Evolutionary conservation across 2,797 vertebrate genomes (phyloP).

Genomic region (Sebastes kiyomatsui): DNA sequence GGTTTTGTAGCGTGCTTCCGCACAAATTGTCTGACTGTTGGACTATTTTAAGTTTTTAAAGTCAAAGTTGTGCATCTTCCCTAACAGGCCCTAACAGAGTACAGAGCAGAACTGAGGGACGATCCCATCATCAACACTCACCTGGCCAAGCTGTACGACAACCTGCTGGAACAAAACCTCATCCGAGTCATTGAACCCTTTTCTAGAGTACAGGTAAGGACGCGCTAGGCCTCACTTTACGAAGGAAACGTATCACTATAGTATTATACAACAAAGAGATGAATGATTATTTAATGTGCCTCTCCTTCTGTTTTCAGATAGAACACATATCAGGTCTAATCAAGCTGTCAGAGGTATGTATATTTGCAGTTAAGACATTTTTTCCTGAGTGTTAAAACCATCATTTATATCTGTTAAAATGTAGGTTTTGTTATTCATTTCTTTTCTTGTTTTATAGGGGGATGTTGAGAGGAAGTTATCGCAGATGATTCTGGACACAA

Average conservation of each 20-base stretch:
- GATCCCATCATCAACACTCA: slow-evolving; percentile 98
- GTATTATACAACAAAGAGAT: background rate
- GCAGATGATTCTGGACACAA: slow-evolving; percentile 99
- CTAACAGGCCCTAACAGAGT: slow-evolving; percentile 93
- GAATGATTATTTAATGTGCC: background rate
- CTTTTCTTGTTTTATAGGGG: slow-evolving; percentile 78
- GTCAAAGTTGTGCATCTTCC: background rate
- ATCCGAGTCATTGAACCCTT: slow-evolving; percentile 99
- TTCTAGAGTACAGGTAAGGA: slow-evolving; percentile 95
- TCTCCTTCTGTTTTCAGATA: slow-evolving; percentile 82
- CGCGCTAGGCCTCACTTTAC: accelerated
- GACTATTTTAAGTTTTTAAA: background rate
- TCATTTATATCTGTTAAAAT: background rate
- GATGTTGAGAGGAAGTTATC: slow-evolving; percentile 98
- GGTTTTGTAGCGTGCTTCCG: background rate
- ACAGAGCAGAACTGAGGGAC: slow-evolving; percentile 94
- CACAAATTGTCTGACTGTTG: background rate
- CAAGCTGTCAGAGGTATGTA: slow-evolving; percentile 95
- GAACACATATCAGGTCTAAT: slow-evolving; percentile 98
- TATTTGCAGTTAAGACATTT: background rate
- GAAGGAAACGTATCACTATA: too few species aligned
- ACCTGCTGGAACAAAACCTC: slow-evolving; percentile 98
- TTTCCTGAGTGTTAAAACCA: background rate
- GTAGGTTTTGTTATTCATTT: accelerated
- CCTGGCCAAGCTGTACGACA: slow-evolving; percentile 96